Percentiles rank a stretch among this genome's conserved stretches.
Evolutionary conservation across 2,797 vertebrate species (phyloP).

Genomic region (Sebastes hubbsi): DNA sequence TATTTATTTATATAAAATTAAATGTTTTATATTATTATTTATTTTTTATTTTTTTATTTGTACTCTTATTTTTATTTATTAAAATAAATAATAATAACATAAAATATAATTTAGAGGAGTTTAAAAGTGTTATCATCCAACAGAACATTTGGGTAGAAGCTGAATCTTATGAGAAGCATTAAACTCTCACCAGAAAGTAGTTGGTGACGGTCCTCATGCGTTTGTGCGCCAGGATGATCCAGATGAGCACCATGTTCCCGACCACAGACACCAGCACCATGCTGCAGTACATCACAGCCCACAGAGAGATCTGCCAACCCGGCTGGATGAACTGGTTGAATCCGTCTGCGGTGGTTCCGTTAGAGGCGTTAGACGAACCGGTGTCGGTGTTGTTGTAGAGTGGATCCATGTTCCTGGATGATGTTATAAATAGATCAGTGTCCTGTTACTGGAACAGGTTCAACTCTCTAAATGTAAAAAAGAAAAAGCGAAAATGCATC

Average conservation of each 20-base stretch:
- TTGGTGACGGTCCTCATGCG: constrained; percentile 96
- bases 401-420: constrained; percentile 67
- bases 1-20: too few species aligned
- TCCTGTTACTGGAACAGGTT: neutral
- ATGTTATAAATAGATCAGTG: constrained; percentile 17
- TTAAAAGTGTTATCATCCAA: neutral
- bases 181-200: constrained; percentile 87
- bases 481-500: neutral
- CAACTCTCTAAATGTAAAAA: neutral
- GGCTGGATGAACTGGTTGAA: constrained; percentile 91
- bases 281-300: constrained; percentile 88
- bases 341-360: constrained; percentile 70
- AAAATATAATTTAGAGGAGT: neutral
- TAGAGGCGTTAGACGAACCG: constrained; percentile 26
- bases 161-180: too few species aligned
- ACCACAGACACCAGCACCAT: constrained; percentile 90
- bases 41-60: too few species aligned
- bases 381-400: constrained; percentile 50
- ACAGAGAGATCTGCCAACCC: constrained; percentile 89
- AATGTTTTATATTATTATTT: too few species aligned
- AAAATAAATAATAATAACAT: neutral
- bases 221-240: constrained; percentile 93
- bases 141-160: too few species aligned
- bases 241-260: constrained; percentile 91
- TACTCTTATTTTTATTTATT: too few species aligned